Evolutionary conservation across 2,797 vertebrate genomes (phyloP).

Genomic region (Chrosomus eos): DNA sequence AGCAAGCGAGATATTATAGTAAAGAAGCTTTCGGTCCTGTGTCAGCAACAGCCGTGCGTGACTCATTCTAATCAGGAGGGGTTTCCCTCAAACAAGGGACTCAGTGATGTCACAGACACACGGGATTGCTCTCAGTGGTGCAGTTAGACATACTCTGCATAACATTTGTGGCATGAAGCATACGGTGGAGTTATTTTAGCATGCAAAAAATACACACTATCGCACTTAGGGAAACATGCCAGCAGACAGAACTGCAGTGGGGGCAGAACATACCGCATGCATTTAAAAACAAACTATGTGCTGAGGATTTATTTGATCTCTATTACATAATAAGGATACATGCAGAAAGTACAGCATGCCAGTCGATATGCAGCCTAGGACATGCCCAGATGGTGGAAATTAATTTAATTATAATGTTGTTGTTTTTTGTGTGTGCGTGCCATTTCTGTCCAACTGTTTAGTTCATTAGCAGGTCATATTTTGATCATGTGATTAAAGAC

Average conservation of each 20-base stretch:
- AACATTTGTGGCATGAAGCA: neutral
- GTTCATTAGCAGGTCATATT: constrained; percentile 38
- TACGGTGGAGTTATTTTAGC: constrained; percentile 2
- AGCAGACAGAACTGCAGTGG: neutral
- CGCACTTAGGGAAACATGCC: neutral
- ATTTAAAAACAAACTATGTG: neutral
- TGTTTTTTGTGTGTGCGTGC: too few species aligned
- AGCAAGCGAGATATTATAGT: constrained; percentile 17
- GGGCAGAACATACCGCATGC: neutral
- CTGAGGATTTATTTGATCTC: constrained; percentile 10
- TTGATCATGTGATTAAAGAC: constrained; percentile 52
- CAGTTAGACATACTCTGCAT: constrained; percentile 1
- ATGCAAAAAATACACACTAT: neutral
- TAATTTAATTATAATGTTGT: neutral
- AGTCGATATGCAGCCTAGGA: neutral
- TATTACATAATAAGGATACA: constrained; percentile 33
- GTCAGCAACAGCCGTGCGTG: constrained; percentile 61
- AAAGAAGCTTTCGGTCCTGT: constrained; percentile 58
- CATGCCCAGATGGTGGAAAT: neutral
- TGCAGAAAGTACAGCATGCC: constrained; percentile 7
- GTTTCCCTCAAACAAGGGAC: constrained; percentile 52
- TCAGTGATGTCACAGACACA: constrained; percentile 46
- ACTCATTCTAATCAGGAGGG: constrained; percentile 64
- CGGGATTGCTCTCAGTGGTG: constrained; percentile 2
- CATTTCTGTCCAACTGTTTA: constrained; percentile 23